These are phyloP conservation scores for Drusus annulatus DNA, from an alignment of 1,140 invertebrate species.

Conservation along the genomic window DNA sequence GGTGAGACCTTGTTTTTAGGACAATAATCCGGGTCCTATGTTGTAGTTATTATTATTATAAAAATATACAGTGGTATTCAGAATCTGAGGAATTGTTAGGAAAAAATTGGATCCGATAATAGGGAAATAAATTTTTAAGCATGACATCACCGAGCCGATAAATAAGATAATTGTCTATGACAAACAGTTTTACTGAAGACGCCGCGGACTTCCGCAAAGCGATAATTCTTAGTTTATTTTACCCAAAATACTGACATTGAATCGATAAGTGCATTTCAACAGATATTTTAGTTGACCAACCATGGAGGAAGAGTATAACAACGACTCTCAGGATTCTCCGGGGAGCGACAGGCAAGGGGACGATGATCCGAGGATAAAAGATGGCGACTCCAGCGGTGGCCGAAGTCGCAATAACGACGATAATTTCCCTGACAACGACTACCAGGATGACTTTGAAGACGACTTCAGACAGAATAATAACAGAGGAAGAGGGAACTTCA, in stretches of 20 bases:
- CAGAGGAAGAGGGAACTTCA: constrained; percentile 48
- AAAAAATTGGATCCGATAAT: no score
- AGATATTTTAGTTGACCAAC: no score
- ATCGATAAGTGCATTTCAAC: not conserved
- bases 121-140: no score
- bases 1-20: no score
- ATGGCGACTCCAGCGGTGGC: constrained; percentile 15
- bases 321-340: constrained; percentile 25
- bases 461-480: constrained; percentile 49
- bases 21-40: no score
- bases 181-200: no score
- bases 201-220: no score
- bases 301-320: constrained; percentile 52
- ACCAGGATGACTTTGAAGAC: constrained; percentile 51
- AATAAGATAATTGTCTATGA: no score
- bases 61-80: no score
- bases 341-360: constrained; percentile 14
- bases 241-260: not conserved
- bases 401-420: constrained; percentile 23
- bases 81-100: no score
- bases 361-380: constrained; percentile 33
- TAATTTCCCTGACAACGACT: constrained; percentile 34
- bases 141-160: no score
- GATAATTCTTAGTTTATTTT: not conserved
- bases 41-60: no score